Evolutionary conservation across 2,797 vertebrate species (phyloP).

Genomic region (Melanotaenia parkinsoni): DNA sequence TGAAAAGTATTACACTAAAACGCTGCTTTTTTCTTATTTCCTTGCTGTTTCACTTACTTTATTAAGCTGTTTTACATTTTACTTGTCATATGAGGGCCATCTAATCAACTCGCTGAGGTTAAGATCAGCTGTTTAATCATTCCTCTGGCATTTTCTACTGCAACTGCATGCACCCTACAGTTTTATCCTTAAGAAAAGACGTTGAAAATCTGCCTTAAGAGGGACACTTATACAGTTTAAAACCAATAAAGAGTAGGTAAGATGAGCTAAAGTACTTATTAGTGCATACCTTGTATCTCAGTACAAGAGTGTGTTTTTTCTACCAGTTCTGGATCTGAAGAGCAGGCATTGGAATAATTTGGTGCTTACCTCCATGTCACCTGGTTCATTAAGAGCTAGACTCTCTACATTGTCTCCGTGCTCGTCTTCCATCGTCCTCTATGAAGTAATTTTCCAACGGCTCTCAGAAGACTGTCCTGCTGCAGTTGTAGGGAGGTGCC

Average conservation of each 20-base stretch:
- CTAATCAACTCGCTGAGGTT: too few species aligned
- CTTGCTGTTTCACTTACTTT: too few species aligned
- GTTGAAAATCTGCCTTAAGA: neutral
- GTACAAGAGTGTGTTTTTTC: neutral
- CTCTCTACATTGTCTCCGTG: slow-evolving; percentile 15
- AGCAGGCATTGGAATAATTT: neutral
- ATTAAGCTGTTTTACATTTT: too few species aligned
- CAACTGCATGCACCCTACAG: too few species aligned
- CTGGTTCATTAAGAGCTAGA: slow-evolving; percentile 31
- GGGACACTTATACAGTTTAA: neutral
- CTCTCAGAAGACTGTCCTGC: neutral
- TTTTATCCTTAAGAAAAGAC: neutral
- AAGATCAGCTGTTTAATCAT: too few species aligned
- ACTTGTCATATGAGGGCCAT: too few species aligned
- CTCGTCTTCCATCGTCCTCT: slow-evolving; percentile 25
- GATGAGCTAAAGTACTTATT: neutral
- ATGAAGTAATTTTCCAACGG: neutral
- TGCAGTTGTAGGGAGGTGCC: neutral
- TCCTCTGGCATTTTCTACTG: neutral
- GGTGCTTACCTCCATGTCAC: slow-evolving; percentile 51
- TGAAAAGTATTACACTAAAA: too few species aligned
- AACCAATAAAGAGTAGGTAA: neutral
- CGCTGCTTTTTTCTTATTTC: too few species aligned
- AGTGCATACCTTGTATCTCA: neutral
- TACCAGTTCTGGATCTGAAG: too few species aligned